Base-by-base conservation (phyloP, 1,140 invertebrate genomes). In the Potamilus streckersoni region DNA sequence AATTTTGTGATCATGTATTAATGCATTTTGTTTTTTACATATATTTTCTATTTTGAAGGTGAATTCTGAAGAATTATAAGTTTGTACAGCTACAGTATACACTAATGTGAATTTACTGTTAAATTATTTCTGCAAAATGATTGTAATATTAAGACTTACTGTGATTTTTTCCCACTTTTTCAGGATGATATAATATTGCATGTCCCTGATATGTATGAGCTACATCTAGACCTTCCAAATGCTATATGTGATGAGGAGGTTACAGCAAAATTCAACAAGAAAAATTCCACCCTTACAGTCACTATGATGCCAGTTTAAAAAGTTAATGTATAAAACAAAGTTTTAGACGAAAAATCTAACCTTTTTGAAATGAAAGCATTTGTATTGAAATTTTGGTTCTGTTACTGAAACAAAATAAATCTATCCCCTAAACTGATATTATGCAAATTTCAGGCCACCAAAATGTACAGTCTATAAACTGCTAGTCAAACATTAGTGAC, bases 231-330 rank as follows among this genome's bases (percentile, higher is more conserved):
- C 49, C 71, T 86, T 17, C 82, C 83, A 15, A 55, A 66, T 63
- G 55, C 12, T 16, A 79, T 86, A 15, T 64, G 74, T n/a, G 83
- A 84, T 56, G 72, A 76, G 15, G 55, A 80, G 19, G 77, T 82
- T 17, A 63, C 70, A 56, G 85, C 85, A 15, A 84, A 82, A 38
- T 86, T 86, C 68, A 83, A 76, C 79, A 85, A 81, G 64, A 85
- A 82, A 60, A 70, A 65, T 17, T 79, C 79, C 31, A 27, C 58
- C 15, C 61, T 86, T 58, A 82, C 80, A 19, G n/a, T 86, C 8
- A 76, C 59, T 20, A 79, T 49, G 38, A 49, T 86, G 82, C 84
- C 85, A 64, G n/a, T 81, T 27, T 31, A 72, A 63, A 74, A 31
- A 71, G 14, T 66, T 49, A 65, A 17, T 20, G 17, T 57, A 20